A percentile compares a stretch with the other conserved stretches of the same genome.
These are phyloP conservation scores for Ommatoiulus sabulosus DNA, from an alignment of 2,888 invertebrate genomes.

Conservation along the genomic window DNA sequence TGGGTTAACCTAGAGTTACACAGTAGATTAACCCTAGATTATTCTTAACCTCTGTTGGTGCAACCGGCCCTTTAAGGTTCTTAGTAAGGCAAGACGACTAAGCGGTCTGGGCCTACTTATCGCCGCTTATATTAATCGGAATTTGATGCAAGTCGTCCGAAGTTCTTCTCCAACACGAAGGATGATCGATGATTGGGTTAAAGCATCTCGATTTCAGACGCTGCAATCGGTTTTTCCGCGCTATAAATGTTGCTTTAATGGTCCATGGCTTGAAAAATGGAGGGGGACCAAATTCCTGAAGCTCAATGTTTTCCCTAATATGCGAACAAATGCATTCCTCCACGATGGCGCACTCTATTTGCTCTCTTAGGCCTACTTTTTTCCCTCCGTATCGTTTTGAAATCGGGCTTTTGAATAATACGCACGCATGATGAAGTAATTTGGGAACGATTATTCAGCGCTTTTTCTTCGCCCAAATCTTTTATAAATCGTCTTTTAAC, in stretches of 20 bases:
- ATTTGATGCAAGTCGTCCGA: background rate
- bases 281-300: conserved; percentile 12
- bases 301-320: conserved; percentile 26
- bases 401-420: conserved; percentile 6
- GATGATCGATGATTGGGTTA: background rate
- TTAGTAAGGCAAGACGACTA: too few relatives aligned
- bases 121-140: background rate
- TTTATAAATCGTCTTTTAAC: conserved; percentile 11
- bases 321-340: conserved; percentile 22
- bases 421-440: conserved; percentile 3
- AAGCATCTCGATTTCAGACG: background rate
- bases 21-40: too few relatives aligned
- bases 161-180: background rate
- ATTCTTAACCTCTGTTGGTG: too few relatives aligned
- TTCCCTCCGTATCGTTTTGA: background rate
- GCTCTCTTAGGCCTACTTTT: background rate
- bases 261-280: conserved; percentile 28
- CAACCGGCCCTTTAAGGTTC: too few relatives aligned
- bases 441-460: conserved; percentile 1
- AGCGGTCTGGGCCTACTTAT: background rate
- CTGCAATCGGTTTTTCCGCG: background rate
- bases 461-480: background rate
- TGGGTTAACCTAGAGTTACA: too few relatives aligned
- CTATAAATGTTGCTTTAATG: conserved; percentile 34
- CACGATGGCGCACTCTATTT: background rate